Evolutionary conservation across 2,888 invertebrate genomes (phyloP).

Genomic region (Dynastes maya): DNA sequence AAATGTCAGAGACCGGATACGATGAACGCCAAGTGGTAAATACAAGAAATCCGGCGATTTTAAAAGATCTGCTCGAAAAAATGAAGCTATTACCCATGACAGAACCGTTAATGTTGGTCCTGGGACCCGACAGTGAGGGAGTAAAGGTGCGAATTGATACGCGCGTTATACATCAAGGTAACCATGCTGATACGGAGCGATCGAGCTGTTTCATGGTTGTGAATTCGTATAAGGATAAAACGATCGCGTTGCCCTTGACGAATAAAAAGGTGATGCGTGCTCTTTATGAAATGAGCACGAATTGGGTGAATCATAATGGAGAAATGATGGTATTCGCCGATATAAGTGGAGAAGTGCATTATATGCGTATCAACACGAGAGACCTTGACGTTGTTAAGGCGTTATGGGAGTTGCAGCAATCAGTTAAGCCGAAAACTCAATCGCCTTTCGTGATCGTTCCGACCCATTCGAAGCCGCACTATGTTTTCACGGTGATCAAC

Average conservation of each 20-base stretch:
- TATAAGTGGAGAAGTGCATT: not conserved
- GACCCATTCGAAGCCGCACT: not conserved
- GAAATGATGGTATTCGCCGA: conserved; percentile 6
- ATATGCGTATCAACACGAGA: not conserved
- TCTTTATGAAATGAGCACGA: no score
- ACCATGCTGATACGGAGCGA: no score
- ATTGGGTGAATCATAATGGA: not conserved
- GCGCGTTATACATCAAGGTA: not conserved
- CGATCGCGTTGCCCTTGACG: no score
- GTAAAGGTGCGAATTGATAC: not conserved
- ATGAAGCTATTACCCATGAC: not conserved
- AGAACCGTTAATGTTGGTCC: not conserved
- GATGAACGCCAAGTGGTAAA: not conserved
- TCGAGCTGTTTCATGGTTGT: no score
- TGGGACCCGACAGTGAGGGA: not conserved
- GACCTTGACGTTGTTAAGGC: not conserved
- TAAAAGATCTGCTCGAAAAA: no score
- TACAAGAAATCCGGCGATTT: not conserved
- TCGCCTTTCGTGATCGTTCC: not conserved
- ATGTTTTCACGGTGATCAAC: conserved; percentile 11
- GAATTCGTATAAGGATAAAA: no score
- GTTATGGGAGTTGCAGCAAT: not conserved
- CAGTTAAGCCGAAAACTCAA: not conserved
- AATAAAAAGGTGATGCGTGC: no score
- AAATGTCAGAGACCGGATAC: not conserved